Base-by-base conservation (phyloP, 1,140 invertebrate species). In the Heterodera carotae region DNA sequence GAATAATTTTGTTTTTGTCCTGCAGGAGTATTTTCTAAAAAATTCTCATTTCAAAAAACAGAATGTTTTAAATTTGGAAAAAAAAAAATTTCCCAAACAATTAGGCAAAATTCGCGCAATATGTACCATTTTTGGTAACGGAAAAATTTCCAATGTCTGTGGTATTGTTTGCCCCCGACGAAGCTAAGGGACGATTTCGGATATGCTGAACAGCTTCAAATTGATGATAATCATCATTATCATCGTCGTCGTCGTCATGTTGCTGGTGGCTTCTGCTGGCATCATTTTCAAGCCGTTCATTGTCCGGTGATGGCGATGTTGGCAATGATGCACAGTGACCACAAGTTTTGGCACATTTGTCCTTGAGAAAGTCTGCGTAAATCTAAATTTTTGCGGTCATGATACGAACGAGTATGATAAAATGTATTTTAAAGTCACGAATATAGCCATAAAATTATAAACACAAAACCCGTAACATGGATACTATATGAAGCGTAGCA, bases 271-370 rank as follows among this genome's bases (percentile, higher is more conserved):
- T 43, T 7, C 48, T n/a, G 15, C 0, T 5, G 18, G 15, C 12
- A 56, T 56, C 48, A 56, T 36, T 43, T 62, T 27, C 34, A 31
- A 12, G 39, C 53, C 18, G 18, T 22, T 5, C 36, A 18, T 67
- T 33, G 33, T n/a, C 56, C 43, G 10, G 27, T 7, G n/a, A 12
- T 2, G 33, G n/a, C n/a, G n/a, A n/a, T n/a, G n/a, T n/a, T n/a
- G n/a, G n/a, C n/a, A n/a, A n/a, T n/a, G n/a, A n/a, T n/a, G n/a
- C n/a, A n/a, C 71, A 73, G 34, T 73, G 36, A 6, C 53, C 53
- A 60, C 71, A 73, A 27, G 71, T 73, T 48, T 56, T 48, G 22
- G 71, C 15, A 33, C 71, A 73, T 59, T 73, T 56, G 33, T 59
- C 62, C 25, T 33, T 48, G 43, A 73, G 31, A 56, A 73, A 62